Percentiles rank a stretch among this genome's conserved stretches.
Conservation (phyloP, 2,113 vertebrate species). For the Cavia porcellus region DNA sequence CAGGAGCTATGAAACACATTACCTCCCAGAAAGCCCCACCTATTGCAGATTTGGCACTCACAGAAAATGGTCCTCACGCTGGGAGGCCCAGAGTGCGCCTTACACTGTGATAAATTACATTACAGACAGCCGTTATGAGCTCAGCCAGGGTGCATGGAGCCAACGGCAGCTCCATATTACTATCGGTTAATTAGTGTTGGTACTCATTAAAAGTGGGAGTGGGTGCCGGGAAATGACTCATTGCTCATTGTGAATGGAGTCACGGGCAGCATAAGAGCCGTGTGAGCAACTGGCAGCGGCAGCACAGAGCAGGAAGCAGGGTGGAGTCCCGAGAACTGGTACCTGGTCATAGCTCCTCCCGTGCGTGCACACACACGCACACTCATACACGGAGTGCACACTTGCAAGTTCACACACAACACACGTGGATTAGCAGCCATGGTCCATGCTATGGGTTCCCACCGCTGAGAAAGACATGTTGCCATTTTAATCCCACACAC, state of each 20-base stretch:
- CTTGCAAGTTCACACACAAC: neutral
- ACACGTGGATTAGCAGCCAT: neutral
- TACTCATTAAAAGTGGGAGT: slow-evolving; percentile 82
- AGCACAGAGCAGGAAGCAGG: slow-evolving; percentile 24
- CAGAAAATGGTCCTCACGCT: slow-evolving; percentile 74
- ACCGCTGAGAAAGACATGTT: neutral
- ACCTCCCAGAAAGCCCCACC: slow-evolving; percentile 78
- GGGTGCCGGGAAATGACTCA: slow-evolving; percentile 73
- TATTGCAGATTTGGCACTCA: slow-evolving; percentile 81
- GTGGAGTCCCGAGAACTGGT: neutral
- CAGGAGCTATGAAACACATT: slow-evolving; percentile 85
- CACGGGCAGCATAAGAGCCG: slow-evolving; percentile 60
- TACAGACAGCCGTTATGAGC: slow-evolving; percentile 81
- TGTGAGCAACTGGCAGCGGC: slow-evolving; percentile 24
- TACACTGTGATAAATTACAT: slow-evolving; percentile 82
- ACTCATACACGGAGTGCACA: fast-evolving
- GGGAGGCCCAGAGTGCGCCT: slow-evolving; percentile 69
- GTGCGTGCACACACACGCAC: fast-evolving
- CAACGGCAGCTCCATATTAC: slow-evolving; percentile 85
- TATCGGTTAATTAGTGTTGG: slow-evolving; percentile 86
- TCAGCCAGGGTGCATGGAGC: slow-evolving; percentile 80
- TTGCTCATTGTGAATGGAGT: slow-evolving; percentile 63
- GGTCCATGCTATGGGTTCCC: neutral
- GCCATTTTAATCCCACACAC: neutral
- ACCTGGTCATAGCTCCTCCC: neutral